Percentiles rank a stretch among this genome's conserved stretches.
Evolutionary conservation across 2,797 vertebrate species (phyloP).

Genomic region (Rhodeus uyekii): DNA sequence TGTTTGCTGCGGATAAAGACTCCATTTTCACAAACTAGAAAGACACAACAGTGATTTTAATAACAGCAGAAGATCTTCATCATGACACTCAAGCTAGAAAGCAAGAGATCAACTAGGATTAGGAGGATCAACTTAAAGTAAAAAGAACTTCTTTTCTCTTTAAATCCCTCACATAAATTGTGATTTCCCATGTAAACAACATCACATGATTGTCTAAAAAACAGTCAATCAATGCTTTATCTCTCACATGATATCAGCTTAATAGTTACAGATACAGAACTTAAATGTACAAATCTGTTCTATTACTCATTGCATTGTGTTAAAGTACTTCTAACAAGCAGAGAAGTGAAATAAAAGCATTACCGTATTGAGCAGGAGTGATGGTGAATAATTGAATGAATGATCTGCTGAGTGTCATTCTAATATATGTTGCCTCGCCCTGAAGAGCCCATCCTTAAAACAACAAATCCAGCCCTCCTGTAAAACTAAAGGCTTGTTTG

Average conservation of each 20-base stretch:
- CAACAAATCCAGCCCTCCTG: neutral
- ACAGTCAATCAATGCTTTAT: neutral
- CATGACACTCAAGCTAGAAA: no score
- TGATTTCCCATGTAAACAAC: neutral
- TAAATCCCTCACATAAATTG: no score
- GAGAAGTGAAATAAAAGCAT: neutral
- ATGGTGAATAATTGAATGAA: neutral
- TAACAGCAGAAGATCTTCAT: no score
- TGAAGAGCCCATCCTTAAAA: neutral
- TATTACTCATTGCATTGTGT: neutral
- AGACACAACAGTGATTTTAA: no score
- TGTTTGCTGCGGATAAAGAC: no score
- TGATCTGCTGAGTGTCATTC: neutral
- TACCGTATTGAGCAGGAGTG: neutral
- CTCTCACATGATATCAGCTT: neutral
- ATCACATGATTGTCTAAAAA: neutral
- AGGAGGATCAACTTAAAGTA: no score
- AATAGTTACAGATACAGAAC: neutral
- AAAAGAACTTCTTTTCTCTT: no score
- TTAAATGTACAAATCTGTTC: neutral
- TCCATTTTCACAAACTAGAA: neutral
- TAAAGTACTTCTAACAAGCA: neutral
- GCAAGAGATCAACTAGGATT: no score
- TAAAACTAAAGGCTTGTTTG: neutral
- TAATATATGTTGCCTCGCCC: conserved; percentile 7